A percentile compares a stretch with the other conserved stretches of the same genome.
Evolutionary conservation across 92 coral and sea anemone genomes (phyloP).

Genomic region (Montipora capitata): DNA sequence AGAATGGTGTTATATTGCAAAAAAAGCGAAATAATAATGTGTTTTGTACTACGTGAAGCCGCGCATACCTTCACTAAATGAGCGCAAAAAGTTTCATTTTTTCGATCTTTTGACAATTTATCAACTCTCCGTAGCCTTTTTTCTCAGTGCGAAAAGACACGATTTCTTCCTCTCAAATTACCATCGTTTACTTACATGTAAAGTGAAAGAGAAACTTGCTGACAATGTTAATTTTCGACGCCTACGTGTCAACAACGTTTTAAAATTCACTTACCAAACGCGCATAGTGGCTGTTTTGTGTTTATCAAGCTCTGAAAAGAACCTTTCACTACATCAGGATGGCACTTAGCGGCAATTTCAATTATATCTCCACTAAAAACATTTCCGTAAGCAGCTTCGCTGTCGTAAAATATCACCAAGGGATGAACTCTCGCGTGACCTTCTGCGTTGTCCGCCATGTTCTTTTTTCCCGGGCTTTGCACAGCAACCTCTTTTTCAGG

Average conservation of each 20-base stretch:
- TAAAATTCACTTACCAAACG: constrained; percentile 83
- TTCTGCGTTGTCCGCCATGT: constrained; percentile 71
- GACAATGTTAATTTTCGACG: constrained; percentile 31
- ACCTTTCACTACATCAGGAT: constrained; percentile 85
- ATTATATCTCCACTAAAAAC: constrained; percentile 89
- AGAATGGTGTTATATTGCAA: too few relatives aligned
- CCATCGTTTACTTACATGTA: background rate
- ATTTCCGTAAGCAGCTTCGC: constrained; percentile 93
- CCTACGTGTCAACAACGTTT: background rate
- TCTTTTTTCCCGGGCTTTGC: constrained; percentile 87
- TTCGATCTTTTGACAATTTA: too few relatives aligned
- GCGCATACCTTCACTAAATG: background rate
- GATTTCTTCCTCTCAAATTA: too few relatives aligned
- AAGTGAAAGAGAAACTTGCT: constrained; percentile 19
- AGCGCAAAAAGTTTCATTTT: too few relatives aligned
- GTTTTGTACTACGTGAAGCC: background rate
- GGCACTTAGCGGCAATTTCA: constrained; percentile 96
- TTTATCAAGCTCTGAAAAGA: constrained; percentile 83
- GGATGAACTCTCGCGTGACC: constrained; percentile 74
- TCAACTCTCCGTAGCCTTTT: too few relatives aligned
- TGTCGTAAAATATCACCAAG: constrained; percentile 89
- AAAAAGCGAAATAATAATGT: too few relatives aligned
- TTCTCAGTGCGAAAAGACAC: too few relatives aligned
- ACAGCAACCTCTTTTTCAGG: constrained; percentile 22
- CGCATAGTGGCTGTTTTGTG: constrained; percentile 83